These are phyloP conservation scores for Ephestia elutella DNA, from an alignment of 1,140 invertebrate species.

Conservation along the genomic window DNA sequence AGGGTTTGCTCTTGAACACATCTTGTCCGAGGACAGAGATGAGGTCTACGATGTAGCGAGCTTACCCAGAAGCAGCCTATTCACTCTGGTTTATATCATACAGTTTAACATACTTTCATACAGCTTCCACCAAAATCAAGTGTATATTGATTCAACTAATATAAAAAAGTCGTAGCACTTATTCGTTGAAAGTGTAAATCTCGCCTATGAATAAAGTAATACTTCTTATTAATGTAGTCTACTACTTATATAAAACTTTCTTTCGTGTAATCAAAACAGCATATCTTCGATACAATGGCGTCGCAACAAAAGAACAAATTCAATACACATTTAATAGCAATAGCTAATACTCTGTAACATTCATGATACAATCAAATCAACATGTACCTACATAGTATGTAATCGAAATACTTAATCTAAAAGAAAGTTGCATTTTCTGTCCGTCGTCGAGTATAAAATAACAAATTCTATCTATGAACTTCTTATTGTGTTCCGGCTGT, in stretches of 20 bases:
- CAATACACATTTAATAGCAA: background rate
- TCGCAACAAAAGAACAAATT: background rate
- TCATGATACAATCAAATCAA: background rate
- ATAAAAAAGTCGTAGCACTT: too few species aligned
- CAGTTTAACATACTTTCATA: too few species aligned
- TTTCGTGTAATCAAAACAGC: conserved; percentile 2
- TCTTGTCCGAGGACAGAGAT: too few species aligned
- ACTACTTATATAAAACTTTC: background rate
- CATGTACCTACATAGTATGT: background rate
- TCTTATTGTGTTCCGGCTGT: too few species aligned
- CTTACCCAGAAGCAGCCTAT: too few species aligned
- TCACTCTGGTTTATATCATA: too few species aligned
- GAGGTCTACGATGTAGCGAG: too few species aligned
- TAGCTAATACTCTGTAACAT: background rate
- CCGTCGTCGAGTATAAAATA: too few species aligned
- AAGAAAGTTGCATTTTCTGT: background rate
- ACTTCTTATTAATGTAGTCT: background rate
- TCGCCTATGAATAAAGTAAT: background rate
- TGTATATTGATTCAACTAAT: too few species aligned
- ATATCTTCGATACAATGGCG: background rate
- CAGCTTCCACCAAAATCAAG: too few species aligned
- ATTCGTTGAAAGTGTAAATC: background rate
- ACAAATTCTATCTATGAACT: too few species aligned
- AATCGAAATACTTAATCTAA: background rate
- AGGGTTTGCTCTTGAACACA: too few species aligned